phyloP scores from a whole-genome alignment of 2,113 vertebrate genomes.

The Strigops habroptila region DNA sequence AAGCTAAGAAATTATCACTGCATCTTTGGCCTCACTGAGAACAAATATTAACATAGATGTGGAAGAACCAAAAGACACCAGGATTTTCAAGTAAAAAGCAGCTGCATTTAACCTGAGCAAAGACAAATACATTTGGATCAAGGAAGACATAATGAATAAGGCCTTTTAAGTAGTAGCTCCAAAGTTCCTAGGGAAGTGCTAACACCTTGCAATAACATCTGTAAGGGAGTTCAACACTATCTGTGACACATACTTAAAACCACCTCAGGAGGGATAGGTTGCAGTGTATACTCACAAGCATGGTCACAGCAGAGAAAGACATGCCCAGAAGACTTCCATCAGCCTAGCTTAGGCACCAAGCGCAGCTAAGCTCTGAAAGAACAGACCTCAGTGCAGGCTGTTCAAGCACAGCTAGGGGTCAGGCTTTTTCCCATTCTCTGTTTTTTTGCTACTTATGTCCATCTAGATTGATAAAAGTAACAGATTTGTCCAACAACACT shows the following conservation, averaged over 20 bases:
- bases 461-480: background rate
- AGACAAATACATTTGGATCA: background rate
- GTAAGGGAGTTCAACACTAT: background rate
- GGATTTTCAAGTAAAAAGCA: background rate
- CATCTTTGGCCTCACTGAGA: background rate
- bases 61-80: background rate
- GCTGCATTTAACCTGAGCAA: background rate
- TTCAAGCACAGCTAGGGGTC: background rate
- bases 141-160: background rate
- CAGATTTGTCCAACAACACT: background rate
- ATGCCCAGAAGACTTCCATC: background rate
- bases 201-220: background rate
- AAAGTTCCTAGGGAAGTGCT: background rate
- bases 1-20: background rate
- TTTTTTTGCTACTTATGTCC: background rate
- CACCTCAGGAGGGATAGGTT: background rate
- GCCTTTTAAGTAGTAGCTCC: background rate
- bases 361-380: background rate
- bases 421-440: background rate
- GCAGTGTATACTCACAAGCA: background rate
- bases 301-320: rapidly evolving
- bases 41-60: background rate
- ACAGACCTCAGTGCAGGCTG: background rate
- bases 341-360: background rate
- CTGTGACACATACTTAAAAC: background rate